Evolutionary conservation across 2,113 vertebrate genomes (phyloP).

Genomic region (Dipodomys spectabilis): DNA sequence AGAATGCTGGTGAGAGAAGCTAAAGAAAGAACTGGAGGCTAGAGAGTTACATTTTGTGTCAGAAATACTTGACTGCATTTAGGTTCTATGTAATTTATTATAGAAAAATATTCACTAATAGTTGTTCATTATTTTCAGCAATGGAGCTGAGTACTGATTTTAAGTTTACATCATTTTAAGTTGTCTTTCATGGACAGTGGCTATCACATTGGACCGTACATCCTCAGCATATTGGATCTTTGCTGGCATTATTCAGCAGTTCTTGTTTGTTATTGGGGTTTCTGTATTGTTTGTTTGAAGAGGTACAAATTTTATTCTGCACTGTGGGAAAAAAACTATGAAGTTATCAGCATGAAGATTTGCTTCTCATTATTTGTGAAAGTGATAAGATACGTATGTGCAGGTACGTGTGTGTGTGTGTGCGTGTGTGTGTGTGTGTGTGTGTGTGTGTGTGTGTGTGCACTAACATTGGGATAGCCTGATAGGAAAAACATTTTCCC

Average conservation of each 20-base stretch:
- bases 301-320: constrained; percentile 8
- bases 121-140: neutral
- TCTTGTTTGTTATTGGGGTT: neutral
- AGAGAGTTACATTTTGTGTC: neutral
- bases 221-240: neutral
- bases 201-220: too few species aligned
- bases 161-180: constrained; percentile 14
- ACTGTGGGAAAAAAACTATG: neutral
- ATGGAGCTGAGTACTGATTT: neutral
- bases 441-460: neutral
- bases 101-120: neutral
- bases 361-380: neutral
- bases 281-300: constrained; percentile 37
- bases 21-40: too few species aligned
- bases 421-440: neutral
- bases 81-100: constrained; percentile 7
- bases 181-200: neutral
- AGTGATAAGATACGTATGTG: neutral
- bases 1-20: neutral
- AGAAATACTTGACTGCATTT: neutral
- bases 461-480: neutral
- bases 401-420: neutral
- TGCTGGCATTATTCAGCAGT: neutral
- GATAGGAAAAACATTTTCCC: neutral
- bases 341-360: neutral